Evolutionary conservation across 2,113 vertebrate genomes (phyloP).

Genomic region (Heloderma charlesbogerti): DNA sequence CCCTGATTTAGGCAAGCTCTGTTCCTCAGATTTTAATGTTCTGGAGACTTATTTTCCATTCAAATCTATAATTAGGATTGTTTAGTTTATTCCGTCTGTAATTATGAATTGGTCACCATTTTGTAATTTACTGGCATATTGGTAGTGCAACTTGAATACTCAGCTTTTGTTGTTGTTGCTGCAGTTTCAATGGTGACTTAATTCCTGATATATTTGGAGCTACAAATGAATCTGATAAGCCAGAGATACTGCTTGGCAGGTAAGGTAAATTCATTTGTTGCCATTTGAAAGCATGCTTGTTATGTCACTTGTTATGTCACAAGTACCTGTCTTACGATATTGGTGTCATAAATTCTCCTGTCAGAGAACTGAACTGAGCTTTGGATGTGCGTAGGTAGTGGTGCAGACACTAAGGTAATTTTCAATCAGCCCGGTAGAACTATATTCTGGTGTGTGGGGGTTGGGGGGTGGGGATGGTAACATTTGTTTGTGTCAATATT

Average conservation of each 20-base stretch:
- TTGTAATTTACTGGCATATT: neutral
- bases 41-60: neutral
- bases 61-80: neutral
- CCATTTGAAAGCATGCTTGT: neutral
- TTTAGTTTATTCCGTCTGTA: neutral
- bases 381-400: neutral
- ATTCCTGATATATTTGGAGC: conserved; percentile 94
- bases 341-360: neutral
- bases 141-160: neutral
- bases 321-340: neutral
- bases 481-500: too few relatives aligned
- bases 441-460: too few relatives aligned
- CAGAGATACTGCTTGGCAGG: conserved; percentile 82
- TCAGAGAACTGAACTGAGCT: neutral
- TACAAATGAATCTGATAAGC: conserved; percentile 64
- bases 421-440: too few relatives aligned
- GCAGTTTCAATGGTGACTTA: conserved; percentile 95
- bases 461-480: too few relatives aligned
- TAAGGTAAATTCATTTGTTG: conserved; percentile 65
- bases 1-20: neutral
- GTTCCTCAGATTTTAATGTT: neutral
- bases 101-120: neutral
- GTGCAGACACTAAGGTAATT: too few relatives aligned
- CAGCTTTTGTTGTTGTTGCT: conserved; percentile 50
- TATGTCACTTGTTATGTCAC: neutral